Conservation (phyloP, 2,888 invertebrate genomes). For the Abrostola tripartita region DNA sequence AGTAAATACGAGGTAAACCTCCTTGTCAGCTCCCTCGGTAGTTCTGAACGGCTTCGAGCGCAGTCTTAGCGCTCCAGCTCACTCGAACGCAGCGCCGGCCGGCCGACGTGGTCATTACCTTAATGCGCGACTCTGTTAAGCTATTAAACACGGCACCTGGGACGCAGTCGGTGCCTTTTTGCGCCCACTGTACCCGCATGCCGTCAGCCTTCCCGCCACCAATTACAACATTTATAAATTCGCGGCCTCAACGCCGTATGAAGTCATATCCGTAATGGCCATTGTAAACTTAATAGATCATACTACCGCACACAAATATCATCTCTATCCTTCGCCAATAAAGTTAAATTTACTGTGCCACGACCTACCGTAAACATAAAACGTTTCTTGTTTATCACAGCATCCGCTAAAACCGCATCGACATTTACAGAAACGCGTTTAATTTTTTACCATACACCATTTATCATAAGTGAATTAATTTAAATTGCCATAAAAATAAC, state of each 20-base stretch:
- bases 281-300: constrained; percentile 66
- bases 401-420: constrained; percentile 74
- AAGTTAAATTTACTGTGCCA: constrained; percentile 24
- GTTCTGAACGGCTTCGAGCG: constrained; percentile 37
- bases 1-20: not conserved
- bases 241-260: constrained; percentile 68
- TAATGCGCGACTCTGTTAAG: constrained; percentile 79
- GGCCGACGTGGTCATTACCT: constrained; percentile 72
- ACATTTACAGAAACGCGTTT: constrained; percentile 79
- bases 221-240: constrained; percentile 82
- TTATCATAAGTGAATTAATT: constrained; percentile 87
- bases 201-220: constrained; percentile 69
- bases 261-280: constrained; percentile 76
- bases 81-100: constrained; percentile 55
- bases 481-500: constrained; percentile 83
- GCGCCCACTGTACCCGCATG: constrained; percentile 69
- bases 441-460: constrained; percentile 74
- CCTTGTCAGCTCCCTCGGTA: not conserved
- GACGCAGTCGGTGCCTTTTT: constrained; percentile 69
- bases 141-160: constrained; percentile 80
- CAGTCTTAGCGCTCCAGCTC: constrained; percentile 64
- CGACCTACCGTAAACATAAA: constrained; percentile 53
- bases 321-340: constrained; percentile 43
- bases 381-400: constrained; percentile 72
- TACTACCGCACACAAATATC: constrained; percentile 18